phyloP scores from a whole-genome alignment of 2,888 invertebrate genomes.

The Abrostola triplasia region DNA sequence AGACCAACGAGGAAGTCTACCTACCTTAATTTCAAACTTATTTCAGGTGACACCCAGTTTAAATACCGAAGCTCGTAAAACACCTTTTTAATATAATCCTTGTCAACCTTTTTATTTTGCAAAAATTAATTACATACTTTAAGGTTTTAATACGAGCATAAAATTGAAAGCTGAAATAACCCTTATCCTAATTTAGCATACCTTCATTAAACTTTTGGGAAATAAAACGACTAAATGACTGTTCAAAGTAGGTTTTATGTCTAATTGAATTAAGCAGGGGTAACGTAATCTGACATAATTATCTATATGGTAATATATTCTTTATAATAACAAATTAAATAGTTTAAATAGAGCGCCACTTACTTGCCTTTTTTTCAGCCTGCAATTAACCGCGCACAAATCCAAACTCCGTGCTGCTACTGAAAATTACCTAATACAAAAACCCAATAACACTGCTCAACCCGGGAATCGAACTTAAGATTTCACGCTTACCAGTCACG shows the following conservation, averaged over 20 bases:
- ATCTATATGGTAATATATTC: not conserved
- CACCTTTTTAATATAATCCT: slow-evolving; percentile 30
- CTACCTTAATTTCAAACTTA: slow-evolving; percentile 17
- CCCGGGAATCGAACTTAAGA: no score
- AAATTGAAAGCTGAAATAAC: slow-evolving; percentile 48
- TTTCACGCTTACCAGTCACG: no score
- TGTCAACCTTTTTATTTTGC: slow-evolving; percentile 43
- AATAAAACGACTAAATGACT: slow-evolving; percentile 25
- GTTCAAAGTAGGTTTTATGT: slow-evolving; percentile 25
- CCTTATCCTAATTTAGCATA: slow-evolving; percentile 52
- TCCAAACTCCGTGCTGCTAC: no score
- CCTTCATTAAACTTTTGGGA: slow-evolving; percentile 37
- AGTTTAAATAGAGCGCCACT: no score
- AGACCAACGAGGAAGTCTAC: no score
- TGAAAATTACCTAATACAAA: no score
- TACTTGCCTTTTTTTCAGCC: no score
- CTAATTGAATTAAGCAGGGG: not conserved
- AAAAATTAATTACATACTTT: slow-evolving; percentile 44
- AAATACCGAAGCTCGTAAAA: slow-evolving; percentile 30
- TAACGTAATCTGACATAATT: not conserved
- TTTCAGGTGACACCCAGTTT: slow-evolving; percentile 25
- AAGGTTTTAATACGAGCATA: slow-evolving; percentile 44
- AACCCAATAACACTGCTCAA: no score
- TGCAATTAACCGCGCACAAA: no score
- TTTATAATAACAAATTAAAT: no score